Base-by-base conservation (phyloP, 2,888 invertebrate species). In the Acleris laterana region DNA sequence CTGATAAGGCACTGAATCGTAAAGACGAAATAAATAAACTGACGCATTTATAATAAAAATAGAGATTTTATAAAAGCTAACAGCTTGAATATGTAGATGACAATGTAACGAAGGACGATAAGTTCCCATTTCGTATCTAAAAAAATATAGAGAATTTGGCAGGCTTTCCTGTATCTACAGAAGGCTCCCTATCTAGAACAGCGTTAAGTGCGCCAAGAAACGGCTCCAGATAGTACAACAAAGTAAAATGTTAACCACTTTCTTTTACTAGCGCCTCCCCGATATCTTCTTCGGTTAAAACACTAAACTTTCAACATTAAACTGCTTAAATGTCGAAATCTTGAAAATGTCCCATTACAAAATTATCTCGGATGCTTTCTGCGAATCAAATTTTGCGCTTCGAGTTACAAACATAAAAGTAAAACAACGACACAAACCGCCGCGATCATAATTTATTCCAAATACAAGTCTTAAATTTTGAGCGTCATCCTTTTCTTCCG, bases 291-390 rank as follows among this genome's bases (percentile, higher is more conserved):
- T 38, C 25, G 44, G 32, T 28, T 28, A 32, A 19, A 51, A 22
- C 56, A 50, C 44, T 50, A 56, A 61, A 65, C 32, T 56, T 56
- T 65, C 60, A 16, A 48, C 64, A 49, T 65, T 55, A 49, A 60
- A 44, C 42, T 22, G 17, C 16, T 16, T 11, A 56, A 63, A 63
- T 44, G 64, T 38, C 50, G 17, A 46, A 60, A 56, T 65, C 49
- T 50, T 49, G 44, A 61, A 38, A 66, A 62, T 32, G 66, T 57
- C 51, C 62, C 61, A 66, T 66, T 51, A 61, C 17, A 32, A 46
- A 56, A 64, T 66, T 66, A 66, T 62, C 66, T 66, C 38, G 38
- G 57, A 46, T 22, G 61, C 32, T 55, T 65, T 51, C 56, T 55
- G 61, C 56, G 57, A 66, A 66, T 66, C 62, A 62, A 61, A 62